phyloP scores from a whole-genome alignment of 2,797 vertebrate genomes.

The Xenops minutus region DNA sequence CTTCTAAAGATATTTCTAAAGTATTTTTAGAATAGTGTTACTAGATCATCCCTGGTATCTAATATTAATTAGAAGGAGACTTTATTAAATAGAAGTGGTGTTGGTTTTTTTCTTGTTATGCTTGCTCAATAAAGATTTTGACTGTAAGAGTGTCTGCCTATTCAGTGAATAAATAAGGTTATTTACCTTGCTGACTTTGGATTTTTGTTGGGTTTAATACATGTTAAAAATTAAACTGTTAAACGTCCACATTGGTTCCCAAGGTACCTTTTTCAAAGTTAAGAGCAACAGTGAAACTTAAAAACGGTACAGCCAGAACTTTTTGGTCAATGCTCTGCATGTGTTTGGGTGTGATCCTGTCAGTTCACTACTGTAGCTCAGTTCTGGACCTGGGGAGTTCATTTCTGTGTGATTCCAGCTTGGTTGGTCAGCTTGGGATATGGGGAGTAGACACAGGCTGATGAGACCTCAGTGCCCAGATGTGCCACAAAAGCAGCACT shows the following conservation, averaged over 20 bases:
- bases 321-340: rapidly evolving
- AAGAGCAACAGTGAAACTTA: neutral
- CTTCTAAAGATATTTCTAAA: no score
- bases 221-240: conserved; percentile 7
- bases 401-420: neutral
- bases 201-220: neutral
- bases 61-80: neutral
- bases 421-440: neutral
- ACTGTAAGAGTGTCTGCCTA: neutral
- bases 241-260: neutral
- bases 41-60: neutral
- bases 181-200: neutral
- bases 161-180: neutral
- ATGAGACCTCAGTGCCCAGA: neutral
- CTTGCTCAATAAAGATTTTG: neutral
- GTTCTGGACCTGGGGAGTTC: neutral
- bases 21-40: neutral
- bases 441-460: neutral
- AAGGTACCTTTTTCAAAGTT: neutral
- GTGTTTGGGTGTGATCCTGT: neutral
- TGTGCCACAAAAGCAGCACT: neutral
- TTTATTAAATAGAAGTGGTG: neutral
- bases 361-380: neutral
- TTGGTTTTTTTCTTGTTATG: neutral
- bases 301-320: neutral